Base-by-base conservation (phyloP, 2,113 vertebrate genomes). In the Lathamus discolor region DNA sequence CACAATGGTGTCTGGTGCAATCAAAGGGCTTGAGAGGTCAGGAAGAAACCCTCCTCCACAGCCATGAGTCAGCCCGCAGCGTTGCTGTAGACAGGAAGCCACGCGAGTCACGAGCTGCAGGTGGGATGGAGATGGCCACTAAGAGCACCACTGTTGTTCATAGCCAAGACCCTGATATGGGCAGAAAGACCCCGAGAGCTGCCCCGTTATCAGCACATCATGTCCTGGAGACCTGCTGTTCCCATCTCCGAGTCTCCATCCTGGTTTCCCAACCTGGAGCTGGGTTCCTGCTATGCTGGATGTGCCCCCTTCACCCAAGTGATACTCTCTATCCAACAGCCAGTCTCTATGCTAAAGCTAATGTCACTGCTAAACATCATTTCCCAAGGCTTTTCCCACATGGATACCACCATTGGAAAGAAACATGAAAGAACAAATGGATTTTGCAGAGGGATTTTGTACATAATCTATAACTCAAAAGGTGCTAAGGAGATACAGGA, bases 1-100 rank as follows among this genome's bases (percentile, higher is more conserved):
- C 37, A 13, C 1, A 1, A 5, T 33, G 75, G 31, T 77, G 25
- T 35, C 14, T 70, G 74, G 52, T 59, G 59, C 85, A 92, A 86
- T 54, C 62, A 37, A 83, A 88, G 46, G 67, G 33, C 61, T 39
- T 43, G 9, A 41, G 66, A 83, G 69, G 48, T 63, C 81, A 13
- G 89, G 84, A 43, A 68, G 91, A 90, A 91, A 62, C 66, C 66
- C 61, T 55, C 87, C 46, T 41, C 80, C 28, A 7, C 17, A 64
- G 27, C 86, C 39, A 1, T 84, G 83, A 93, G 89, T 84, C 81
- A 95, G 25, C 22, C 62, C 2, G 0, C 35, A 73, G 82, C 6
- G 2, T 49, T 95, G 77, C 43, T 74, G 39, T 3, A 76, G 93
- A 83, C 66, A 90, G 85, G 81, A 94, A 87, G 68, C 52, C 84